Evolutionary conservation across 1,140 invertebrate species (phyloP).

Genomic region (Drosophila truncata): DNA sequence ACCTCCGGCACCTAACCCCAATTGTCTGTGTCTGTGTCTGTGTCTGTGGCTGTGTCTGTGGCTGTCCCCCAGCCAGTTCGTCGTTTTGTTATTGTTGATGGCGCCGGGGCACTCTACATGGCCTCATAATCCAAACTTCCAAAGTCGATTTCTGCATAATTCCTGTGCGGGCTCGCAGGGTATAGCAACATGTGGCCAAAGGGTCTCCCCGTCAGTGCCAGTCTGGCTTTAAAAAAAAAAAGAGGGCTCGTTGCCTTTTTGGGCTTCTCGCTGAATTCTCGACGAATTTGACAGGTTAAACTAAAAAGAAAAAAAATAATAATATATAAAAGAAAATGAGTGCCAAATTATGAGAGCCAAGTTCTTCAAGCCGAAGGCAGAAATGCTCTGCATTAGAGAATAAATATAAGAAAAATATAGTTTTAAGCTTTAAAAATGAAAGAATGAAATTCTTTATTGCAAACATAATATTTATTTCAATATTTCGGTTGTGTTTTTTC

Average conservation of each 20-base stretch:
- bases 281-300: constrained; percentile 38
- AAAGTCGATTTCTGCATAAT: constrained; percentile 59
- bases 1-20: constrained; percentile 19
- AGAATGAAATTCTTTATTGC: not conserved
- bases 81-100: constrained; percentile 22
- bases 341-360: not conserved
- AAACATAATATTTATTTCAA: too few relatives aligned
- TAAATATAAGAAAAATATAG: not conserved
- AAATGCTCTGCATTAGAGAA: not conserved
- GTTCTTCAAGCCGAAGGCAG: not conserved
- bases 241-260: constrained; percentile 11
- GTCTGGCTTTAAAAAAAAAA: not conserved
- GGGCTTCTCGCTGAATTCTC: constrained; percentile 28
- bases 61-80: not conserved
- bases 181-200: constrained; percentile 19
- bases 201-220: not conserved
- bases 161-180: not conserved
- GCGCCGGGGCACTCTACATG: constrained; percentile 25
- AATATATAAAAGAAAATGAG: not conserved
- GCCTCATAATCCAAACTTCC: constrained; percentile 51
- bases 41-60: not conserved
- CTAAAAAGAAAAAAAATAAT: not conserved
- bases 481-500: too few relatives aligned
- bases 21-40: constrained; percentile 21
- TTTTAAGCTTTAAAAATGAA: too few relatives aligned